Conservation (phyloP, 2,797 vertebrate species). For the Mus caroli region DNA sequence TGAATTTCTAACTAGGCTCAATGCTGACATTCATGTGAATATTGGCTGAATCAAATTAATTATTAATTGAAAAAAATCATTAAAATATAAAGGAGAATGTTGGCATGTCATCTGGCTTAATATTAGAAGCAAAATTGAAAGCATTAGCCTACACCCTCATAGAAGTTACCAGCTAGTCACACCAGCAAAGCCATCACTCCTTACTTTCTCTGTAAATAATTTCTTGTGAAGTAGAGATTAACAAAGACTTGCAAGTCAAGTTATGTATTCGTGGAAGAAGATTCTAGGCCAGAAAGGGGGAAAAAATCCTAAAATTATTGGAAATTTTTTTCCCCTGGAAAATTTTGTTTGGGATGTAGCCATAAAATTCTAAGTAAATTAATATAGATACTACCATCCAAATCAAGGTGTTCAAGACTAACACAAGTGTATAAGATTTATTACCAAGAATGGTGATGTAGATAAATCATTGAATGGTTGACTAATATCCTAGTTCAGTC, state of each 20-base stretch:
- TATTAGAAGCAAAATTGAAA: constrained; percentile 48
- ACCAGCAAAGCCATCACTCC: not conserved
- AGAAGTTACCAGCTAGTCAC: not conserved
- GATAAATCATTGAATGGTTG: not conserved
- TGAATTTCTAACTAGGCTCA: not conserved
- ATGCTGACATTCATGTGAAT: not conserved
- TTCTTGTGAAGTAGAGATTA: not conserved
- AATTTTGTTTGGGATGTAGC: not conserved
- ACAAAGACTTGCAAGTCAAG: constrained; percentile 26
- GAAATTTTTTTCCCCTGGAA: not conserved
- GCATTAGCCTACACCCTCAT: not conserved
- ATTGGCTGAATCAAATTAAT: constrained; percentile 26
- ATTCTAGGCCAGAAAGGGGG: not conserved
- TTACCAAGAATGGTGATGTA: not conserved
- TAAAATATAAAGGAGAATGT: constrained; percentile 17
- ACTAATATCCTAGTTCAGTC: not conserved
- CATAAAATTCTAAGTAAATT: not conserved
- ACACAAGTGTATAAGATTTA: not conserved
- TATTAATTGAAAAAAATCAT: constrained; percentile 15
- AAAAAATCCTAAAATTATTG: not conserved
- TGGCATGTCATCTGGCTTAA: not conserved
- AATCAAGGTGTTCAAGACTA: not conserved
- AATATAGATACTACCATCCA: not conserved
- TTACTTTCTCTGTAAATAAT: constrained; percentile 6
- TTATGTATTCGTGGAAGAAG: constrained; percentile 16